A percentile compares a stretch with the other conserved stretches of the same genome.
Conservation (phyloP, 2,797 vertebrate genomes). For the Naso thynnoides region DNA sequence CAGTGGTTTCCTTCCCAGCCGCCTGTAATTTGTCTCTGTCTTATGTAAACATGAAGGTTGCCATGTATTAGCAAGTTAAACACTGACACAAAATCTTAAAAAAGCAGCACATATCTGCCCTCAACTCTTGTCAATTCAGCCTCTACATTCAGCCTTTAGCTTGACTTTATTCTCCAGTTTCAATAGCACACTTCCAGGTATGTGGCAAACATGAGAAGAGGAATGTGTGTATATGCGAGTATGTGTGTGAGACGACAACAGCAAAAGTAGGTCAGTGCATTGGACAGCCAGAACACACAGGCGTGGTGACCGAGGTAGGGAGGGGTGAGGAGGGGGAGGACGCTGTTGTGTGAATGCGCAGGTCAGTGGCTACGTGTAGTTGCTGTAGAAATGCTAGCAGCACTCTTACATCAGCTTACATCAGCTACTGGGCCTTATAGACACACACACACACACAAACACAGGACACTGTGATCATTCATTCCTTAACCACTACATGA, state of each 20-base stretch:
- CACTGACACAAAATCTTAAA: neutral
- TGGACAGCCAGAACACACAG: conserved; percentile 78
- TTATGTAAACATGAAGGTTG: neutral
- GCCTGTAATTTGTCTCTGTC: neutral
- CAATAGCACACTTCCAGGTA: conserved; percentile 57
- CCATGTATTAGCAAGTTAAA: neutral
- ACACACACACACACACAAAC: conserved; percentile 34
- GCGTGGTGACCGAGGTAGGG: conserved; percentile 62
- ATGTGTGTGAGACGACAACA: conserved; percentile 62
- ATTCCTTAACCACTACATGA: neutral
- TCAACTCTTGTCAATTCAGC: neutral
- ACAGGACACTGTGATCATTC: conserved; percentile 22
- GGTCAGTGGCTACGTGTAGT: conserved; percentile 72
- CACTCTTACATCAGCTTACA: conserved; percentile 73
- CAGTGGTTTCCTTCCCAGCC: neutral
- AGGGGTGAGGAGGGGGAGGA: conserved; percentile 33
- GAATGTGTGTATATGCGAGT: conserved; percentile 36
- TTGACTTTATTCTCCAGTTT: conserved; percentile 42
- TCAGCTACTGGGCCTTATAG: conserved; percentile 48
- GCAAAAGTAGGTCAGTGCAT: conserved; percentile 83
- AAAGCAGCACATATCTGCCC: conserved; percentile 2
- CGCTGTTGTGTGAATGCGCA: conserved; percentile 59
- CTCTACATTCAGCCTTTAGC: neutral
- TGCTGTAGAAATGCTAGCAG: conserved; percentile 77
- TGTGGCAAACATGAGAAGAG: conserved; percentile 66